Evolutionary conservation across 2,797 vertebrate species (phyloP).

Genomic region (Sardinella longiceps): DNA sequence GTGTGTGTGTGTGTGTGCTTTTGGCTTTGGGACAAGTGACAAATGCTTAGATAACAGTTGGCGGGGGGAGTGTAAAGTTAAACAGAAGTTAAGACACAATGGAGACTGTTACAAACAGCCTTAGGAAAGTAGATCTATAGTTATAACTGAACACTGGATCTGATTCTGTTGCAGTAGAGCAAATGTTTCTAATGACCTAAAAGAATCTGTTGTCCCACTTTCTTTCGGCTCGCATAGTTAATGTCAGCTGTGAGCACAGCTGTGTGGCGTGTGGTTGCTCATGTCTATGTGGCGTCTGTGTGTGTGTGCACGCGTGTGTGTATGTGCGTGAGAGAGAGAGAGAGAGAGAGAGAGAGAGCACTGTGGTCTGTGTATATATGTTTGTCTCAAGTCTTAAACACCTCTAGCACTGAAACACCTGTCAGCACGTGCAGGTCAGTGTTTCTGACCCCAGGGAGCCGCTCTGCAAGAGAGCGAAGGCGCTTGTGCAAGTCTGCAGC

Average conservation of each 20-base stretch:
- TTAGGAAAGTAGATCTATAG: background rate
- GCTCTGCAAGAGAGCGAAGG: background rate
- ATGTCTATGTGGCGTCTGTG: background rate
- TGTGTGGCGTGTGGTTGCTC: background rate
- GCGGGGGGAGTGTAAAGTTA: background rate
- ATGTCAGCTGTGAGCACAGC: constrained; percentile 25
- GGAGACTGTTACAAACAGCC: background rate
- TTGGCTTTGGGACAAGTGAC: constrained; percentile 18
- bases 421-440: background rate
- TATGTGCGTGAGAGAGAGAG: background rate
- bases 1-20: background rate
- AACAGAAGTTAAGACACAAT: constrained; percentile 4
- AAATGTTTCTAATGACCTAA: constrained; percentile 20
- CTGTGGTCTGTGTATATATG: background rate
- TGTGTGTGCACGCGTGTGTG: background rate
- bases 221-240: constrained; percentile 7
- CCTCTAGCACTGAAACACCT: background rate
- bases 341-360: no score
- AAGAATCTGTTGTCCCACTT: constrained; percentile 21
- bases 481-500: background rate
- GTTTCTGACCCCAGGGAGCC: background rate
- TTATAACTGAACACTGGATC: background rate
- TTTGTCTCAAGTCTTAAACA: background rate
- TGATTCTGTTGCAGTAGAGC: background rate
- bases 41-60: constrained; percentile 7